These are phyloP conservation scores for Campoplex nolae DNA, from an alignment of 2,888 invertebrate species.

Conservation along the genomic window DNA sequence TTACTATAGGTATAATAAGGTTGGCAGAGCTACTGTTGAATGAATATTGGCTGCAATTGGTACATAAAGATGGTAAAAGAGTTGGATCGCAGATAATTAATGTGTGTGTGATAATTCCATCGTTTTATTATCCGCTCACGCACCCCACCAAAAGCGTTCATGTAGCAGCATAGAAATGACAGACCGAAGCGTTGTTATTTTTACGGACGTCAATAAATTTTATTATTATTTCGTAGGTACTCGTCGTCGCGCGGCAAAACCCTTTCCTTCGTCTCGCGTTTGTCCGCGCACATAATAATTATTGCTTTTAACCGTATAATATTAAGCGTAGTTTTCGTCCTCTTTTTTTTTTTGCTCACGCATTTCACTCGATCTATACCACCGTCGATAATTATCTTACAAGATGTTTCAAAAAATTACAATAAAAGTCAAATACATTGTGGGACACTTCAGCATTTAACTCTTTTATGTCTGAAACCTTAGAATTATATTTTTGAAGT, in stretches of 20 bases:
- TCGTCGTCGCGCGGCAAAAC: constrained; percentile 68
- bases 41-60: constrained; percentile 61
- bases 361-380: constrained; percentile 36
- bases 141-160: constrained; percentile 26
- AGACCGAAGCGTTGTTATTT: constrained; percentile 71
- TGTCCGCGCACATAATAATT: constrained; percentile 42
- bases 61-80: constrained; percentile 58
- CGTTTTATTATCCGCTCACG: constrained; percentile 72
- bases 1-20: constrained; percentile 51
- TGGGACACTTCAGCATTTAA: background rate
- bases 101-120: constrained; percentile 72
- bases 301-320: constrained; percentile 35
- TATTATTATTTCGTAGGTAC: constrained; percentile 65
- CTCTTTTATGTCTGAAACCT: background rate
- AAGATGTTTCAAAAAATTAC: background rate
- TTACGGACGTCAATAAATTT: constrained; percentile 79
- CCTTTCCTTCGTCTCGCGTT: constrained; percentile 64
- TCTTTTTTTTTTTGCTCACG: constrained; percentile 28
- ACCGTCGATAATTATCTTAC: constrained; percentile 47
- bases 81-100: constrained; percentile 67
- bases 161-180: constrained; percentile 46
- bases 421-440: constrained; percentile 7
- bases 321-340: background rate
- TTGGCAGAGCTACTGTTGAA: constrained; percentile 33
- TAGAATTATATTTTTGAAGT: background rate